A percentile compares a stretch with the other conserved stretches of the same genome.
These are phyloP conservation scores for Macaria liturata DNA, from an alignment of 2,888 invertebrate genomes.

Conservation along the genomic window DNA sequence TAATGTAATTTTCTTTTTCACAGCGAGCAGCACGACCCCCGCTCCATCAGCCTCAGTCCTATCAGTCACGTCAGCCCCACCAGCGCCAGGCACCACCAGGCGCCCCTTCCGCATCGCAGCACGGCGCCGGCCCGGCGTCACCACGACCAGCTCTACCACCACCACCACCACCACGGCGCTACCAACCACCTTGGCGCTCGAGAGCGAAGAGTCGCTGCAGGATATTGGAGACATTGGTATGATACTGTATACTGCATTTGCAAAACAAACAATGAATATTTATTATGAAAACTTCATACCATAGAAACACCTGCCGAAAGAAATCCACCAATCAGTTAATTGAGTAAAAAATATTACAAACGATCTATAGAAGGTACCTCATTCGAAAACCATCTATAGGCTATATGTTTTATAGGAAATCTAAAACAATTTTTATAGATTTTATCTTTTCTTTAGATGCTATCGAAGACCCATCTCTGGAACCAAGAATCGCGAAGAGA, in stretches of 20 bases:
- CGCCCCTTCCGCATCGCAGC: conserved; percentile 65
- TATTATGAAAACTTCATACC: no score
- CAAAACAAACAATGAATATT: no score
- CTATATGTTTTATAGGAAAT: no score
- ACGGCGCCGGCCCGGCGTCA: conserved; percentile 52
- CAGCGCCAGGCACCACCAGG: conserved; percentile 40
- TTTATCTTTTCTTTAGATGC: conserved; percentile 48
- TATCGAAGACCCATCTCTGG: conserved; percentile 63
- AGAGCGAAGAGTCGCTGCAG: conserved; percentile 66
- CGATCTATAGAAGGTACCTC: neutral
- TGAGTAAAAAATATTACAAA: neutral
- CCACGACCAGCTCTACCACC: conserved; percentile 39
- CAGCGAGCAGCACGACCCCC: conserved; percentile 19
- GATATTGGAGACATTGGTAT: conserved; percentile 67
- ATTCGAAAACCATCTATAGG: no score
- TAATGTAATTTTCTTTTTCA: neutral
- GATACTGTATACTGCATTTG: conserved; percentile 1
- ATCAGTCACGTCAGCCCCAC: conserved; percentile 35
- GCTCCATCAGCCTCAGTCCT: conserved; percentile 27
- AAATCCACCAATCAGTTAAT: no score
- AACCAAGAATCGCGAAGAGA: conserved; percentile 44
- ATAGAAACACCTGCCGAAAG: no score
- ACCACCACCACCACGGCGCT: conserved; percentile 41
- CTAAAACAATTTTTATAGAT: neutral
- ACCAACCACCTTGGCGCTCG: conserved; percentile 43